phyloP scores from a whole-genome alignment of 53 echinoderm and acorn worm species.

The Luidia sarsii region DNA sequence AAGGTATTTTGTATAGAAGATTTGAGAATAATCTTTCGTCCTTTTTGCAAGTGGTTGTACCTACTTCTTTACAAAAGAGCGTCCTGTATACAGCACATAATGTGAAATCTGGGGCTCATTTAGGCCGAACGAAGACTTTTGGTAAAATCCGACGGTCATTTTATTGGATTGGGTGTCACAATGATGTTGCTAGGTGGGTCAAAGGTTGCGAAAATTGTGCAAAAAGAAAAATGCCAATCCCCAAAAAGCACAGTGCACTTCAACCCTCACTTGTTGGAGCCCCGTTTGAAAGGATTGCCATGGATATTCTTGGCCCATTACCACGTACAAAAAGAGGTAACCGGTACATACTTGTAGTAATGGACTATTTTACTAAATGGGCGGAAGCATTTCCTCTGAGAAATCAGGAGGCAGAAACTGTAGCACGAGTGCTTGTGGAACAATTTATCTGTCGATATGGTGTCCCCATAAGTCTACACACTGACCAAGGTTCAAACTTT shows the following conservation, averaged over 20 bases:
- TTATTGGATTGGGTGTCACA: constrained; percentile 29
- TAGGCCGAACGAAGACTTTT: constrained; percentile 5
- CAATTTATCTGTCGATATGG: constrained; percentile 16
- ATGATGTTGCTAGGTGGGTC: not conserved
- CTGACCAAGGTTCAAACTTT: constrained; percentile 48
- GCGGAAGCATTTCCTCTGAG: constrained; percentile 32
- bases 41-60: constrained; percentile 13
- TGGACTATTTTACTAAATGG: constrained; percentile 56
- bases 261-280: too few species aligned
- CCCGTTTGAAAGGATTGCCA: constrained; percentile 41
- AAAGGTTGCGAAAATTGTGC: not conserved
- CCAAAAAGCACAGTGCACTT: too few species aligned
- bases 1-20: constrained; percentile 31
- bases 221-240: too few species aligned
- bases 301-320: constrained; percentile 24
- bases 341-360: constrained; percentile 29
- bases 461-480: constrained; percentile 8
- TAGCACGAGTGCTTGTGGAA: constrained; percentile 23
- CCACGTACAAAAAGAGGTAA: constrained; percentile 13
- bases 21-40: constrained; percentile 16
- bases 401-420: constrained; percentile 24
- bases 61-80: not conserved
- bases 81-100: constrained; percentile 18
- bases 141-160: constrained; percentile 11
- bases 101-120: not conserved